phyloP scores from a whole-genome alignment of 2,113 vertebrate species.

The Macquaria australasica region DNA sequence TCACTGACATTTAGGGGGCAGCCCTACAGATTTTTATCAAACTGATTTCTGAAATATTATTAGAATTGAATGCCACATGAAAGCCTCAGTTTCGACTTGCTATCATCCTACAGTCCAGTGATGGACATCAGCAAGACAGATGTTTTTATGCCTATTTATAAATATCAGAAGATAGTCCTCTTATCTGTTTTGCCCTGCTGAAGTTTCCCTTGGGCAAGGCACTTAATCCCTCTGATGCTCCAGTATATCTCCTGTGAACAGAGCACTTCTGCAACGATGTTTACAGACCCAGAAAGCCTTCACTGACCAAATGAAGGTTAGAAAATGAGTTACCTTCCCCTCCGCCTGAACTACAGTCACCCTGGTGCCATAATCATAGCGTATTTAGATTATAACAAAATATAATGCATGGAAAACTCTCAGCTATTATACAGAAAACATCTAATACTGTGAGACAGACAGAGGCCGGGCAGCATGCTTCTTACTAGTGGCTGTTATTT shows the following conservation, averaged over 20 bases:
- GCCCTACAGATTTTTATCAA: conserved; percentile 20
- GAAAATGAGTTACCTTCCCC: not conserved
- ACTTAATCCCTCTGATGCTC: conserved; percentile 17
- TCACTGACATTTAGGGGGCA: not conserved
- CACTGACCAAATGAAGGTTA: conserved; percentile 19
- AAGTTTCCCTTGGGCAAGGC: conserved; percentile 26
- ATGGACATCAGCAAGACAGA: conserved; percentile 28
- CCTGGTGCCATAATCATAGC: not conserved
- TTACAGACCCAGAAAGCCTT: conserved; percentile 19
- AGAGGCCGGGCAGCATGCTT: conserved; percentile 4
- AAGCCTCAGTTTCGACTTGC: conserved; percentile 32
- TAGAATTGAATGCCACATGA: not conserved
- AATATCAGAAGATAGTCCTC: not conserved
- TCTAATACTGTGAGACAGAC: conserved; percentile 8
- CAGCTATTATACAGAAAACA: conserved; percentile 21
- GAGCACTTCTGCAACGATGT: conserved; percentile 17
- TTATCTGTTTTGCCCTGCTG: conserved; percentile 10
- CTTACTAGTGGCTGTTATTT: conserved; percentile 27
- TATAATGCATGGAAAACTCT: conserved; percentile 26
- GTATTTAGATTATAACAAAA: conserved; percentile 46
- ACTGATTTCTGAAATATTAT: conserved; percentile 1
- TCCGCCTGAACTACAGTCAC: conserved; percentile 28
- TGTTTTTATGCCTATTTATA: not conserved
- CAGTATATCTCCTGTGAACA: conserved; percentile 31
- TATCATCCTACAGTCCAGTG: conserved; percentile 2